Conservation (phyloP, 2,888 invertebrate species). For the Caenorhabditis auriculariae region DNA sequence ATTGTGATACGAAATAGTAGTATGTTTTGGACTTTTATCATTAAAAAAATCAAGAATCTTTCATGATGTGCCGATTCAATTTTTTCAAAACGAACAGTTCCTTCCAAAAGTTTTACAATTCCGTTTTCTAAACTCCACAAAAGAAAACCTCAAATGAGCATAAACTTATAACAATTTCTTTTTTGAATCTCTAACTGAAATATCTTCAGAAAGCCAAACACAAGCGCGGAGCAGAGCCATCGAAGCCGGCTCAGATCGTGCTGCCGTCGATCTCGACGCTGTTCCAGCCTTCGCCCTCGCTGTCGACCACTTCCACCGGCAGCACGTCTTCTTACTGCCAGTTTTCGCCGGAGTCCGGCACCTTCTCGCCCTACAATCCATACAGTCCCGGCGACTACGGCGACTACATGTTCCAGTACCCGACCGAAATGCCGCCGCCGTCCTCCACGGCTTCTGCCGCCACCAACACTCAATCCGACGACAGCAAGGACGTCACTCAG, state of each 20-base stretch:
- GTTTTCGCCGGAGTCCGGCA: conserved; percentile 27
- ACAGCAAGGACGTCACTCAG: conserved; percentile 18
- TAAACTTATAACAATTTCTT: neutral
- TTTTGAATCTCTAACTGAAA: neutral
- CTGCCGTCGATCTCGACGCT: conserved; percentile 20
- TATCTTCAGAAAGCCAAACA: conserved; percentile 8
- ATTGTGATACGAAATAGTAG: too few species aligned
- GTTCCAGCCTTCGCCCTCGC: conserved; percentile 12
- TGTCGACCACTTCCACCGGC: conserved; percentile 13
- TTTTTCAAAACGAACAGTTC: too few species aligned
- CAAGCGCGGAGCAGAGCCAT: conserved; percentile 13
- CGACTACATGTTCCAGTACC: too few species aligned
- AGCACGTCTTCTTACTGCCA: conserved; percentile 26
- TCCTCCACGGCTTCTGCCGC: neutral
- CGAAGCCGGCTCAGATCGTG: conserved; percentile 7
- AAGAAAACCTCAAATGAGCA: neutral
- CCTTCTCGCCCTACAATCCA: conserved; percentile 20
- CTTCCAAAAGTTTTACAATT: too few species aligned
- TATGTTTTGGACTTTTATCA: too few species aligned
- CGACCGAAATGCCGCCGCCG: conserved; percentile 1
- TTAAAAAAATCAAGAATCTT: too few species aligned
- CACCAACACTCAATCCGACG: too few species aligned
- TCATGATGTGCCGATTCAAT: too few species aligned
- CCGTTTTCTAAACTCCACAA: too few species aligned
- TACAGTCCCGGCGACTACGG: too few species aligned